phyloP scores from a whole-genome alignment of 2,113 vertebrate species.

The Sinocyclocheilus grahami region DNA sequence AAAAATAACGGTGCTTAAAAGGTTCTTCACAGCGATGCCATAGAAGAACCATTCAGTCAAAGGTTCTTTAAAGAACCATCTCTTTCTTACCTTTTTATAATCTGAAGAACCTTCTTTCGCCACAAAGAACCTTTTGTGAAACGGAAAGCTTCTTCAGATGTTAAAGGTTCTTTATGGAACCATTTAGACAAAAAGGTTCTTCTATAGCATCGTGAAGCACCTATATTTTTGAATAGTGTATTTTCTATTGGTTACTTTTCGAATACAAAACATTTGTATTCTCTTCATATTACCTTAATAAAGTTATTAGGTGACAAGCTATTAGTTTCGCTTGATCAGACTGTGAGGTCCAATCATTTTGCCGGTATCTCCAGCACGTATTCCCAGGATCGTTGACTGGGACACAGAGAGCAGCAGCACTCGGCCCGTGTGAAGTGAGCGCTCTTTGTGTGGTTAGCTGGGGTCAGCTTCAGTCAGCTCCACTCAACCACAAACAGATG shows the following conservation, averaged over 20 bases:
- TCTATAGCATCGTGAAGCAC: too few relatives aligned
- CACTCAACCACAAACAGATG: conserved; percentile 25
- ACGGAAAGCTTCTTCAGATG: too few relatives aligned
- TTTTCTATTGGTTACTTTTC: background rate
- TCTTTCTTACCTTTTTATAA: too few relatives aligned
- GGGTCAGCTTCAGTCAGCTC: conserved; percentile 13
- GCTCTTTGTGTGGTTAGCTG: conserved; percentile 22
- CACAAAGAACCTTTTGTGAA: too few relatives aligned
- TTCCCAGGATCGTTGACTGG: background rate
- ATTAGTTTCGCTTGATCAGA: background rate
- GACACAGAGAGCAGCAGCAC: background rate
- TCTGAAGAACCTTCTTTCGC: too few relatives aligned
- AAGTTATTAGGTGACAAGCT: background rate
- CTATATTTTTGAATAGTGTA: too few relatives aligned
- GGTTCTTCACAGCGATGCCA: too few relatives aligned
- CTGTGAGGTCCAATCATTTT: background rate
- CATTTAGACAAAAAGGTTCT: too few relatives aligned
- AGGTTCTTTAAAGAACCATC: too few relatives aligned
- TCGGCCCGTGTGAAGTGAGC: background rate
- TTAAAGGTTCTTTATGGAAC: too few relatives aligned
- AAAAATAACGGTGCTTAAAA: too few relatives aligned
- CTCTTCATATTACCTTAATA: background rate
- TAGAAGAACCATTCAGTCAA: too few relatives aligned
- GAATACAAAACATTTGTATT: background rate
- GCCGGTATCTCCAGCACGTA: background rate